Evolutionary conservation across 2,113 vertebrate genomes (phyloP), one percentile per base, ranked within the genome.

Genomic region (Hystrix brachyura): DNA sequence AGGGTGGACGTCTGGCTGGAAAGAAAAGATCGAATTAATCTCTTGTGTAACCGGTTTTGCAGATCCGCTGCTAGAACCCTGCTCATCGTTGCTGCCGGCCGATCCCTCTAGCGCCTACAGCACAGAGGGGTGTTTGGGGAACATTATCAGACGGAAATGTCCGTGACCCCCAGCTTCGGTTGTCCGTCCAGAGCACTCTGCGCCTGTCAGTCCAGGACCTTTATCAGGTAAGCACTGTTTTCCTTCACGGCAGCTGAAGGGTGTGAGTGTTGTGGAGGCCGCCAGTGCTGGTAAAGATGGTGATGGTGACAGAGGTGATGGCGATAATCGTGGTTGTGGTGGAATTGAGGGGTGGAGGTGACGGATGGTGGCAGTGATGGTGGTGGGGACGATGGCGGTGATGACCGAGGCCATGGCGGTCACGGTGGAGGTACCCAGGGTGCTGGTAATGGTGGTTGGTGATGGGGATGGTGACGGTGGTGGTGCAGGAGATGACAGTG

Each of bases 1-100:
- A 53, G 98, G 98, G 25, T 98, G 92, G 12, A 98, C 96, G 62
- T 96, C 97, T 0, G 98, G 98, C 98, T 98, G 83, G 21, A 97
- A 93, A 82, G 69, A 72, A 90, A 94, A n/a, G 25, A 95, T 55
- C 0, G 17, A 60, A 59, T 95, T 81, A 67, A 53, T 25, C 72
- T 87, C 71, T 81, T 46, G 5, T 21, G 11, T 53, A 38, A 38
- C 38, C 38, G 59, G 5, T 29, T 6, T 4, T 12, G 1, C 0
- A 32, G 23, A 48, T 19, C 51, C 5, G 18, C 11, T 14, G 23
- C 55, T 62, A 38, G 32, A 19, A 14, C 17, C 48, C 5, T 25
- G 23, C 53, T 6, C 65, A 19, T 43, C 43, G 8, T 55, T 60
- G 8, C 0, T 15, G 53, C 80, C 5, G 43, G 3, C 12, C 15